Percentiles rank a stretch among this genome's conserved stretches.
phyloP scores from a whole-genome alignment of 1,140 invertebrate species.

The Euborellia annulipes region DNA sequence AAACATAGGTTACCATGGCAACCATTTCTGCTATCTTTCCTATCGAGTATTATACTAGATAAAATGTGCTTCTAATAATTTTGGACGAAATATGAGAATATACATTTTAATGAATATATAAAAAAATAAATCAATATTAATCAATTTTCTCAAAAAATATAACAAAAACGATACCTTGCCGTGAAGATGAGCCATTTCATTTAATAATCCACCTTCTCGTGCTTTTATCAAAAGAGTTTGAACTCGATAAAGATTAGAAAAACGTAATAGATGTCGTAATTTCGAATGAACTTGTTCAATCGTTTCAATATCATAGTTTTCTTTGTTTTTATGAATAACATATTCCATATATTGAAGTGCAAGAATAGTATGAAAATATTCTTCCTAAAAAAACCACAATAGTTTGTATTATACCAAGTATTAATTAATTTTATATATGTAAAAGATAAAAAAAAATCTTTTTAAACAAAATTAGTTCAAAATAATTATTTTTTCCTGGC shows the following conservation, averaged over 20 bases:
- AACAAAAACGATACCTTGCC: conserved; percentile 34
- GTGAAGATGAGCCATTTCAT: conserved; percentile 35
- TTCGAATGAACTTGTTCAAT: conserved; percentile 22
- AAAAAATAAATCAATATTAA: no score
- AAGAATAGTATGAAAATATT: conserved; percentile 35
- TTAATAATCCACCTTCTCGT: conserved; percentile 28
- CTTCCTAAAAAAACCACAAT: conserved; percentile 24
- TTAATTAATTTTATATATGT: conserved; percentile 5
- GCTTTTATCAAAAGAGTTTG: conserved; percentile 31
- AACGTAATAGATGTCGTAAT: conserved; percentile 28
- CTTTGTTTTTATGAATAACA: conserved; percentile 25
- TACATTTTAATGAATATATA: no score
- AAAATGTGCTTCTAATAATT: no score
- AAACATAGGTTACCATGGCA: no score
- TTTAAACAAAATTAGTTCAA: neutral
- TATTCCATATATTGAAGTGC: conserved; percentile 31
- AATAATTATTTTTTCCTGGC: no score
- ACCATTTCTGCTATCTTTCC: no score
- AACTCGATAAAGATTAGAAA: conserved; percentile 29
- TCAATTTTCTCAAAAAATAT: no score
- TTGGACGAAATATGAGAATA: no score
- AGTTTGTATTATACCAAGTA: neutral
- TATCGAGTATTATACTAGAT: no score
- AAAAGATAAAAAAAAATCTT: neutral
- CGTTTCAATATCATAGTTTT: conserved; percentile 11